Percentiles rank a stretch among this genome's conserved stretches.
phyloP scores from a whole-genome alignment of 2,113 vertebrate genomes.

The Phaethornis superciliosus region DNA sequence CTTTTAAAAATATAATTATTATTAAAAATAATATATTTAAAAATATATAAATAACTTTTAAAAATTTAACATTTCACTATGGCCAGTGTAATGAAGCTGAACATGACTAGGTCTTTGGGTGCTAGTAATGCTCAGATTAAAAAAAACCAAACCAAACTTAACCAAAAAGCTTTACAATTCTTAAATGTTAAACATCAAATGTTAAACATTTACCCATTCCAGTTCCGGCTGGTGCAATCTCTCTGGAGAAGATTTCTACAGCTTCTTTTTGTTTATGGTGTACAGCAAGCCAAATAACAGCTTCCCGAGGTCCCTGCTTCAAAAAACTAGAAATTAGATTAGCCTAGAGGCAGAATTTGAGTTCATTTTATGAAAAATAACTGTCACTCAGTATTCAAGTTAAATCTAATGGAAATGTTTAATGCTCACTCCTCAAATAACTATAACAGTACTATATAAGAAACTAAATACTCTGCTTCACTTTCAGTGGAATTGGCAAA shows the following conservation, averaged over 20 bases:
- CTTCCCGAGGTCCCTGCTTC: constrained; percentile 79
- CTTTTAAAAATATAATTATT: no score
- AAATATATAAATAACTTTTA: not conserved
- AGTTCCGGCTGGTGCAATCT: constrained; percentile 84
- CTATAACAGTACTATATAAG: not conserved
- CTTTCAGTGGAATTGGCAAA: not conserved
- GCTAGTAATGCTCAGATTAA: not conserved
- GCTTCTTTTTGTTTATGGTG: constrained; percentile 85
- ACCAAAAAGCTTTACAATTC: not conserved
- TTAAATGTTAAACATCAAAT: no score
- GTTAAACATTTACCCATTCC: constrained; percentile 81
- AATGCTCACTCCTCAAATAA: not conserved
- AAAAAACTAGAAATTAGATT: not conserved
- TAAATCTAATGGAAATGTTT: not conserved
- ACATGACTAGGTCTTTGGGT: accelerated
- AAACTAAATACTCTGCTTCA: not conserved
- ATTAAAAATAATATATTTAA: no score
- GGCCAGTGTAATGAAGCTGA: not conserved
- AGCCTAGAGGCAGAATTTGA: not conserved
- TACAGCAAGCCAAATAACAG: constrained; percentile 85
- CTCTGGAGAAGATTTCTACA: constrained; percentile 85
- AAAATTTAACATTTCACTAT: not conserved
- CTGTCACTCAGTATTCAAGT: not conserved
- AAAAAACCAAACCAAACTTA: no score
- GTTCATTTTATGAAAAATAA: not conserved